Base-by-base conservation (phyloP, 2,888 invertebrate genomes). In the Cryptus armator region DNA sequence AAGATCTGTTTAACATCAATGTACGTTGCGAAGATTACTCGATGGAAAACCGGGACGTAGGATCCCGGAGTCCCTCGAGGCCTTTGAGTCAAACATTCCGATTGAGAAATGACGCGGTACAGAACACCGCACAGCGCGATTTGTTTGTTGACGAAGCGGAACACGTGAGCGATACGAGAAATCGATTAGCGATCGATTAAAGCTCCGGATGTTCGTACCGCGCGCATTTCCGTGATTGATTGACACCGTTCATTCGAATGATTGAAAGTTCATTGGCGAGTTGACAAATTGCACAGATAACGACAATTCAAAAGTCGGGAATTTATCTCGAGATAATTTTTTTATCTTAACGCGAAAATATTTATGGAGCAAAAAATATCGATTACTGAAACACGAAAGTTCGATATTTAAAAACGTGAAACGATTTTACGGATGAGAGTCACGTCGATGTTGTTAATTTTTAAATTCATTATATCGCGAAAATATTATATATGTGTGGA, bases 101-200 rank as follows among this genome's bases (percentile, higher is more conserved):
- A 32, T 29, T n/a, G 24, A 10, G 48, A 37, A 66, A 56, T 29
- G 14, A 37, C 7, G 64, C 16, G 32, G 12, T 67, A 29, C 37
- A 56, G 67, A 32, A 19, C 9, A 19, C 9, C 37, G 1, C 37
- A 7, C 37, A 59, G 5, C n/a, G 16, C 32, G 16, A 48, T 46
- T 43, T 46, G n/a, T 48, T 43, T 37, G 67, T 48, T 37, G 37
- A 48, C 84, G 12, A 29, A 16, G 12, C 48, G 12, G 24, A 75
- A 24, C 24, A 24, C 24, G 71, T 19, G 3, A 74, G 19, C 76
- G 67, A 68, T 77, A 80, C 80, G 75, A 76, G 71, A 56, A 80
- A 80, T 68, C 80, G 75, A 84, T 84, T 43, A 62, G 10, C 16
- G 46, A 81, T 77, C 62, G 44, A 76, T 80, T 75, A 67, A 66